Conservation (phyloP, 2,797 vertebrate species). For the Gymnodraco acuticeps region DNA sequence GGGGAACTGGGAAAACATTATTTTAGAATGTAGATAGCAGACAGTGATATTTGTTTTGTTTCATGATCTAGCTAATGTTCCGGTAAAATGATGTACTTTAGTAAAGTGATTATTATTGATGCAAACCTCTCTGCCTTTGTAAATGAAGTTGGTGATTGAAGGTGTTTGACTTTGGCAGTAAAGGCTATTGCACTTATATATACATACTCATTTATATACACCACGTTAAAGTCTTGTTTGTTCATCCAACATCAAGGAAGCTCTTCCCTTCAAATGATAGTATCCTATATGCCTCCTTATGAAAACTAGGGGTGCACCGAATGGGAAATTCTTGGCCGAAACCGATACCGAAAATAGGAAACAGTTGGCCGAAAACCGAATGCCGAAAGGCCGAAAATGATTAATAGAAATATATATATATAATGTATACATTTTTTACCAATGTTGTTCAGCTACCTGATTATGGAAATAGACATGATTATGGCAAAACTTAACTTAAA, state of each 20-base stretch:
- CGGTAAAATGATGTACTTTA: constrained; percentile 10
- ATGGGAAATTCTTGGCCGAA: no score
- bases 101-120: constrained; percentile 11
- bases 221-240: constrained; percentile 25
- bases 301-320: no score
- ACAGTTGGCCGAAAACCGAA: no score
- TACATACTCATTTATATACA: not conserved
- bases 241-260: constrained; percentile 33
- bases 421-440: no score
- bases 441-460: no score
- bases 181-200: constrained; percentile 7
- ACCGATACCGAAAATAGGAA: no score
- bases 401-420: no score
- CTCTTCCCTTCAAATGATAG: not conserved
- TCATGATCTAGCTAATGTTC: not conserved
- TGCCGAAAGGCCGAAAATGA: no score
- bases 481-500: no score
- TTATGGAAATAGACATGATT: no score
- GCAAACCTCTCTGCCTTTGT: constrained; percentile 32
- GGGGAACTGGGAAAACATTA: constrained; percentile 9
- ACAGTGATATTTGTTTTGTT: constrained; percentile 20
- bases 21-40: constrained; percentile 29
- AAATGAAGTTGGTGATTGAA: constrained; percentile 29
- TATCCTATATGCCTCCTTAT: not conserved
- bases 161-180: constrained; percentile 10